These are phyloP conservation scores for Drosophila parabipectinata DNA, from an alignment of 1,140 invertebrate genomes.

Conservation along the genomic window DNA sequence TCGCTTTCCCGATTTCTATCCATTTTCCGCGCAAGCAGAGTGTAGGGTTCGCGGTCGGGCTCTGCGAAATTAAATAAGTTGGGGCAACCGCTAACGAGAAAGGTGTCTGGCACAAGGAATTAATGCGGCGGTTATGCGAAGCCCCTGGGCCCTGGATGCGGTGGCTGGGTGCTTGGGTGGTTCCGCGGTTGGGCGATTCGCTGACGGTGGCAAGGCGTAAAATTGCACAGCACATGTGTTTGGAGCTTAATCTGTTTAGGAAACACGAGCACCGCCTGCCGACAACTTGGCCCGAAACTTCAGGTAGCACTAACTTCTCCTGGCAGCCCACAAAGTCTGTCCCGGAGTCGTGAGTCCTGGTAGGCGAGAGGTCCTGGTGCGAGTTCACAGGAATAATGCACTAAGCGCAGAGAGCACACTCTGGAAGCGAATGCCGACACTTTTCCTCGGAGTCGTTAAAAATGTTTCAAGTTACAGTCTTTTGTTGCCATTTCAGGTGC, in stretches of 20 bases:
- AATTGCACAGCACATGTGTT: conserved; percentile 78
- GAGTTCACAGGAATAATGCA: conserved; percentile 59
- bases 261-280: conserved; percentile 71
- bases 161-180: conserved; percentile 16
- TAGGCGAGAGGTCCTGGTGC: background rate
- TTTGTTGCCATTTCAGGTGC: conserved; percentile 16
- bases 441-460: conserved; percentile 47
- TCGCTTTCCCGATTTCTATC: conserved; percentile 15
- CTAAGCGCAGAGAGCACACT: conserved; percentile 29
- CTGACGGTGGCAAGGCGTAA: conserved; percentile 66
- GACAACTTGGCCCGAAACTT: conserved; percentile 75
- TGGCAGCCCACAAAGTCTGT: conserved; percentile 45
- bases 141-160: conserved; percentile 31
- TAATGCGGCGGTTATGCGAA: conserved; percentile 78
- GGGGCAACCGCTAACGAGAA: conserved; percentile 77
- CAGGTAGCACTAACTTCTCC: conserved; percentile 76
- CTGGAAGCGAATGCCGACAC: conserved; percentile 18
- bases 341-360: background rate
- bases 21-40: conserved; percentile 48
- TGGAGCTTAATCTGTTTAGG: conserved; percentile 79
- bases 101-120: conserved; percentile 81
- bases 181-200: conserved; percentile 6
- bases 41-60: conserved; percentile 34
- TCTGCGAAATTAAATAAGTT: conserved; percentile 77
- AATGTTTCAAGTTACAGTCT: conserved; percentile 41